These are phyloP conservation scores for Menidia beryllina DNA, from an alignment of 2,113 vertebrate species.

Conservation along the genomic window DNA sequence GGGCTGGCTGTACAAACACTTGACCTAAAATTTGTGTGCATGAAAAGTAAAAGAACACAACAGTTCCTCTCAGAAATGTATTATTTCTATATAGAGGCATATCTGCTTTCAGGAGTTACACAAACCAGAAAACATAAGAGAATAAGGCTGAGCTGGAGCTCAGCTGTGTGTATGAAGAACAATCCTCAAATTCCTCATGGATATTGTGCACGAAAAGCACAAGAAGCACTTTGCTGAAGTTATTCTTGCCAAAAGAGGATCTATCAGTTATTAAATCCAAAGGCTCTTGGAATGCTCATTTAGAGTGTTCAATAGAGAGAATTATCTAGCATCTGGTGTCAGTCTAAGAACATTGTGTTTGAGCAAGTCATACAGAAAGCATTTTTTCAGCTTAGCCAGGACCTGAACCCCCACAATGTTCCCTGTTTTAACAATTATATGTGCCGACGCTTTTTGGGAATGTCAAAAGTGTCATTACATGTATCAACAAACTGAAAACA, in stretches of 20 bases:
- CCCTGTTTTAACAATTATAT: background rate
- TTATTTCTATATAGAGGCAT: no score
- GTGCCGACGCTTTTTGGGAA: background rate
- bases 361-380: background rate
- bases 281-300: background rate
- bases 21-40: background rate
- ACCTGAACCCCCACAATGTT: background rate
- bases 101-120: no score
- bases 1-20: background rate
- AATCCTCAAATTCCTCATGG: background rate
- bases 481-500: background rate
- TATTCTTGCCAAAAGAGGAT: slow-evolving; percentile 13
- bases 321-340: background rate
- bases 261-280: background rate
- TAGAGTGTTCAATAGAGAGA: background rate
- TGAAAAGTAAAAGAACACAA: background rate
- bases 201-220: background rate
- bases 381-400: background rate
- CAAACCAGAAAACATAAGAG: background rate
- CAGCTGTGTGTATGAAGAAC: background rate
- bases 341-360: background rate
- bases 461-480: background rate
- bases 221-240: slow-evolving; percentile 3
- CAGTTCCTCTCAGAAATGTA: background rate
- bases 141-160: slow-evolving; percentile 1